Base-by-base conservation (phyloP, 2,888 invertebrate species). In the Sicus ferrugineus region DNA sequence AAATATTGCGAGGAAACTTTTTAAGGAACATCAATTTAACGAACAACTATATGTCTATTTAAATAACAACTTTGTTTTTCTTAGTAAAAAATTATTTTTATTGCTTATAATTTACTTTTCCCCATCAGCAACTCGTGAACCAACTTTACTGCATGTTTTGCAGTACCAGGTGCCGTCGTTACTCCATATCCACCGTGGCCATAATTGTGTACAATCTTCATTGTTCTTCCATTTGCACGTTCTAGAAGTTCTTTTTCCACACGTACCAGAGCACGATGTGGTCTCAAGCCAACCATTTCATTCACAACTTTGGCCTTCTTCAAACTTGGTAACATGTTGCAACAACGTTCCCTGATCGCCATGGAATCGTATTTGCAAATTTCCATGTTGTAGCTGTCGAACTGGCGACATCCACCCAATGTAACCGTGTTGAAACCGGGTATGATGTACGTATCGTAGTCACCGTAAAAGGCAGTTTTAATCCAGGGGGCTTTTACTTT, bases 151-250 rank as follows among this genome's bases (percentile, higher is more conserved):
- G 95, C 94, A 78, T 94, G 88, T 70, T 90, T 87, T 0, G 93
- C 90, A 0, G 96, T 95, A 9, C 97, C 97, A 31, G 97, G 97
- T 5, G 95, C 93, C 46, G 94, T 90, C 71, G 93, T 93, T 0
- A 97, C 92, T 0, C 97, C 97, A 81, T 96, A 96, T 0, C 96
- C 96, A 0, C 97, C 96, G 82, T 97, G 97, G 0, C 97, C 97
- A 81, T 97, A 97, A 84, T 97, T 95, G 82, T 98, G 97, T 6
- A 97, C 91, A 38, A 97, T 88, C 87, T 90, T 88, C 0, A 87
- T 72, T 73, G 82, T 87, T 74, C 86, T 81, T 1, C 88, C 88
- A 23, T 76, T 74, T 14, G 83, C 73, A 62, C 75, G 78, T 0
- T 74, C 78, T 0, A 87, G 66, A 3, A 87, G 16, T 79, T 93